These are phyloP conservation scores for Loripinus fragilis DNA, from an alignment of 2,888 invertebrate genomes.

Conservation along the genomic window DNA sequence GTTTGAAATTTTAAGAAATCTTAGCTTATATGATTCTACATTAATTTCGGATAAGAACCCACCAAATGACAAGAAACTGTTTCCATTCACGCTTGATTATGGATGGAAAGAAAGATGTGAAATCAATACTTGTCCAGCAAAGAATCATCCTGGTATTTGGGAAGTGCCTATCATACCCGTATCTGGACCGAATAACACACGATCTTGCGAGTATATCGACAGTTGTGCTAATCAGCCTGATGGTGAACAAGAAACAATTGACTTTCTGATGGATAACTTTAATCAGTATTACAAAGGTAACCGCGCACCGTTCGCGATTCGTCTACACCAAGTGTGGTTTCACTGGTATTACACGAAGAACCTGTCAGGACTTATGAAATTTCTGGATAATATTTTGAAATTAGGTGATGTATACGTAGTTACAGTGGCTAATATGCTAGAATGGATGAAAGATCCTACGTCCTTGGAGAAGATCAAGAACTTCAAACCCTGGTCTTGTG, in stretches of 20 bases:
- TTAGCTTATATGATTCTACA: slow-evolving; percentile 67
- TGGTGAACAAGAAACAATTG: slow-evolving; percentile 59
- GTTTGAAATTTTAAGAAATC: slow-evolving; percentile 56
- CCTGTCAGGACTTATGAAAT: slow-evolving; percentile 57
- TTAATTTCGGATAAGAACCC: slow-evolving; percentile 41
- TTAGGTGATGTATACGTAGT: slow-evolving; percentile 76
- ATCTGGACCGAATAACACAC: slow-evolving; percentile 44
- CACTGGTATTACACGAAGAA: slow-evolving; percentile 65
- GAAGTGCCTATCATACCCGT: slow-evolving; percentile 68
- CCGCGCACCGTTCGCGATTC: slow-evolving; percentile 64
- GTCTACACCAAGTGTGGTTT: slow-evolving; percentile 69
- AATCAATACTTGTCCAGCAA: slow-evolving; percentile 50
- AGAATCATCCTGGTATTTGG: slow-evolving; percentile 63
- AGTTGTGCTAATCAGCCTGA: slow-evolving; percentile 62
- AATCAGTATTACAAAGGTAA: slow-evolving; percentile 61
- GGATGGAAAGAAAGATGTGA: slow-evolving; percentile 60
- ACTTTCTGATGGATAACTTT: slow-evolving; percentile 90
- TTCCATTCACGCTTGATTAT: slow-evolving; percentile 70
- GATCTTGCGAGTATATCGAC: slow-evolving; percentile 72
- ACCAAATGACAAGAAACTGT: slow-evolving; percentile 50
- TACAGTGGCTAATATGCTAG: slow-evolving; percentile 69
- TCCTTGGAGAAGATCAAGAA: slow-evolving; percentile 58
- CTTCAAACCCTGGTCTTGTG: slow-evolving; percentile 75
- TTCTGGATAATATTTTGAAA: slow-evolving; percentile 59
- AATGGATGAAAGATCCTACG: slow-evolving; percentile 75